Percentiles rank a stretch among this genome's conserved stretches.
Conservation (phyloP, 2,113 vertebrate species). For the Lepus europaeus region DNA sequence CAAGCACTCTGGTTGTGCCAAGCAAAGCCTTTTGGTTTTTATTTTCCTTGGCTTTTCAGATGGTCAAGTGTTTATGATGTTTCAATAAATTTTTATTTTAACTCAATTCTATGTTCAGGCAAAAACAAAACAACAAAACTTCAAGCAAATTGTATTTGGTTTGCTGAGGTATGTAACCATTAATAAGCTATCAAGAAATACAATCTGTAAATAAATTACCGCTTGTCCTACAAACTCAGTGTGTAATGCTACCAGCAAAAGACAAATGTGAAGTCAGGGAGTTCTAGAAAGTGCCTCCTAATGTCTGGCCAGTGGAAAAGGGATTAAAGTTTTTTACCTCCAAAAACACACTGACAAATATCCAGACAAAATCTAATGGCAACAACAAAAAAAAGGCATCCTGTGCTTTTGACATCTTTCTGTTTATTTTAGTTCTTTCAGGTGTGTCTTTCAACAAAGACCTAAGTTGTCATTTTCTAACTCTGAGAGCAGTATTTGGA, state of each 20-base stretch:
- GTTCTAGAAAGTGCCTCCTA: not conserved
- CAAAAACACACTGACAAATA: constrained; percentile 7
- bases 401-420: constrained; percentile 20
- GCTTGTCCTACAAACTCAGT: not conserved
- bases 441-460: constrained; percentile 62
- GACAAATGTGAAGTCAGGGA: not conserved
- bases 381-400: not conserved
- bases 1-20: not conserved
- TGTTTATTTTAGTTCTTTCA: constrained; percentile 68
- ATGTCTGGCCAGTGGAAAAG: constrained; percentile 18
- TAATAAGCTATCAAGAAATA: constrained; percentile 16
- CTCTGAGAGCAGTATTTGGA: constrained; percentile 49
- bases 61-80: not conserved
- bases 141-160: not conserved
- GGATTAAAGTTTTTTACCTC: not conserved
- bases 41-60: constrained; percentile 47
- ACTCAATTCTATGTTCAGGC: constrained; percentile 27
- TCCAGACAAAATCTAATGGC: constrained; percentile 29
- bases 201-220: constrained; percentile 9
- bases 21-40: not conserved
- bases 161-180: not conserved
- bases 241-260: not conserved
- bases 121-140: constrained; percentile 41
- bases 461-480: constrained; percentile 66
- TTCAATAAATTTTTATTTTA: constrained; percentile 62